These are phyloP conservation scores for Ctenomys sociabilis DNA, from an alignment of 2,113 vertebrate species.

Conservation along the genomic window DNA sequence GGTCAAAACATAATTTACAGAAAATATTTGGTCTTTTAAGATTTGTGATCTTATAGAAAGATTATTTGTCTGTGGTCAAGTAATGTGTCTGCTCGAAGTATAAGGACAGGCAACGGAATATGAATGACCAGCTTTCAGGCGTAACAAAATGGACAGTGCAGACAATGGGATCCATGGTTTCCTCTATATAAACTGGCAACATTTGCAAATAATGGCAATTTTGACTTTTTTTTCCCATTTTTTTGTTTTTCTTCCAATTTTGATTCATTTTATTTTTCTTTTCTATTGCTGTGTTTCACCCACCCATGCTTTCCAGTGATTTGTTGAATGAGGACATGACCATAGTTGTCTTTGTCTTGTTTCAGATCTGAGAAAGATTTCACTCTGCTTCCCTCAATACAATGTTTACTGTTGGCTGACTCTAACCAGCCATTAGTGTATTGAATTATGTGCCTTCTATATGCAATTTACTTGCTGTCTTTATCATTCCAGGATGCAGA, in stretches of 20 bases:
- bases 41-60: not conserved
- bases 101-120: conserved; percentile 1
- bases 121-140: not conserved
- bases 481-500: not conserved
- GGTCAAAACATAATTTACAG: not conserved
- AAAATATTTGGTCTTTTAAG: not conserved
- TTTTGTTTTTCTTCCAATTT: not conserved
- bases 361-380: not conserved
- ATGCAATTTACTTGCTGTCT: not conserved
- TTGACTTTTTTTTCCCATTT: no score
- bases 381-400: not conserved
- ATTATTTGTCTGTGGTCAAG: not conserved
- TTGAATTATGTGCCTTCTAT: not conserved
- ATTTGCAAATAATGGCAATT: not conserved
- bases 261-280: not conserved
- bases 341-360: not conserved
- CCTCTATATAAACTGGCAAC: not conserved
- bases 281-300: not conserved
- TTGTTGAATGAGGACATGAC: not conserved
- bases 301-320: not conserved
- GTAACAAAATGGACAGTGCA: not conserved
- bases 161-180: not conserved
- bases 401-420: not conserved
- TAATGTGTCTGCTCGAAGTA: not conserved
- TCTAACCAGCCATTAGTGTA: not conserved